Evolutionary conservation across 1,140 invertebrate species (phyloP), one percentile per base, ranked within the genome.

Genomic region (Cepaea nemoralis): DNA sequence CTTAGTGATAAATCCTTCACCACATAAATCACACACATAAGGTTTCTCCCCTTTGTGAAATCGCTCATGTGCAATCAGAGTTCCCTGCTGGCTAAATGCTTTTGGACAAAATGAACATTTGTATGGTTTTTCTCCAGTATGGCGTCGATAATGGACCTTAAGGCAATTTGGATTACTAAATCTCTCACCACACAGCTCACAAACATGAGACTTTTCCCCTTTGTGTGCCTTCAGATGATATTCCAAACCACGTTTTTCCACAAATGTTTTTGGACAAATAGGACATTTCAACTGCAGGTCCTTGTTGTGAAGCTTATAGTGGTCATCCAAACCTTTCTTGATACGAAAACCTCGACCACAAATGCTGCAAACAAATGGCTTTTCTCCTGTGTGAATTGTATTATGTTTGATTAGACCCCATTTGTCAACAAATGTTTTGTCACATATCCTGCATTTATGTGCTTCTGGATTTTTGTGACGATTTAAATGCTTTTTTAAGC

Each of bases 361-460:
- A 22, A 71, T 70, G 40, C 82, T 67, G 77, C 86, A 87, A 50
- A 81, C 78, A 77, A 81, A 86, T 40, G 83, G 83, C 55, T 84
- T 84, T 37, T 83, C 78, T n/a, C 84, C 85, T 59, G 84, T 95
- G 91, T 99, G 98, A 82, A 99, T 99, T 31, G 97, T 92, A 0
- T 96, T 95, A 88, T 99, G 98, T 0, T 97, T 99, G 90, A 98
- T 98, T 0, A 99, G 91, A 0, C 97, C 99, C 0, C 97, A 98
- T 50, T 96, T 97, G n/a, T 97, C 93, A 92, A 98, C 98, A 93
- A 99, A 99, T 0, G 96, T 95, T 90, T 99, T 99, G 5, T 96
- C 96, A 88, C 98, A 99, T 0, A 95, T 96, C 82, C 94, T 93
- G 88, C 97, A 99, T 88, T 97, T 73, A 82, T 87, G 77, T 16